A percentile compares a stretch with the other conserved stretches of the same genome.
Evolutionary conservation across 1,140 invertebrate genomes (phyloP).

Genomic region (Atta texana): DNA sequence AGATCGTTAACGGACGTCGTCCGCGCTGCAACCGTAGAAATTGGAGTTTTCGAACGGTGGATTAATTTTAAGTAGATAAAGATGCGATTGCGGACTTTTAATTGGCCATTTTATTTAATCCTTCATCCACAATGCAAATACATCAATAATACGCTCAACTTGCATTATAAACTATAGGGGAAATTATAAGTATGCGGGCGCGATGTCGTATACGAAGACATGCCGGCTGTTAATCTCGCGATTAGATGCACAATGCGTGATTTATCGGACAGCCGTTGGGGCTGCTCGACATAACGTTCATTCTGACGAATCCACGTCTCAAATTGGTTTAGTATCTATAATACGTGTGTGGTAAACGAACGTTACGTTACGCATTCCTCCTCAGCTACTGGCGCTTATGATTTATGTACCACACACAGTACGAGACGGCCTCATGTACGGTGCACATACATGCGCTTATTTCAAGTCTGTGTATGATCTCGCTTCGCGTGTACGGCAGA

Average conservation of each 20-base stretch:
- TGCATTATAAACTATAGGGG: not conserved
- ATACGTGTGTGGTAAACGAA: constrained; percentile 66
- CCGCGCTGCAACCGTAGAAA: not conserved
- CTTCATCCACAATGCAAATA: not conserved
- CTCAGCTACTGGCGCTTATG: constrained; percentile 79
- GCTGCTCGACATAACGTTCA: constrained; percentile 41
- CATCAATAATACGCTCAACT: not conserved
- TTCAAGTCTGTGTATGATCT: constrained; percentile 34
- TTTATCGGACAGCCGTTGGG: constrained; percentile 43
- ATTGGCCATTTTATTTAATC: constrained; percentile 2
- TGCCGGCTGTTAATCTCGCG: constrained; percentile 12
- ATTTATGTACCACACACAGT: constrained; percentile 77
- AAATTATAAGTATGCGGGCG: constrained; percentile 11
- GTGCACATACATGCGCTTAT: not conserved
- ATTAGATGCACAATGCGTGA: constrained; percentile 41
- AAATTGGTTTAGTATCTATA: constrained; percentile 65
- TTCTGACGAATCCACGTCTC: constrained; percentile 58
- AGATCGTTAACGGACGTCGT: constrained; percentile 43
- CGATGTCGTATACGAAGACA: not conserved
- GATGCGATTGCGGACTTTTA: not conserved
- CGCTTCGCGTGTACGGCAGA: constrained; percentile 45
- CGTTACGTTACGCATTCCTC: constrained; percentile 76
- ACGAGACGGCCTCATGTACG: constrained; percentile 49
- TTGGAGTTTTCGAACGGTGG: not conserved
- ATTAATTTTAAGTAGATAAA: constrained; percentile 1